Conservation (phyloP, 35 echinoderm and acorn worm genomes). For the Anneissia japonica region DNA sequence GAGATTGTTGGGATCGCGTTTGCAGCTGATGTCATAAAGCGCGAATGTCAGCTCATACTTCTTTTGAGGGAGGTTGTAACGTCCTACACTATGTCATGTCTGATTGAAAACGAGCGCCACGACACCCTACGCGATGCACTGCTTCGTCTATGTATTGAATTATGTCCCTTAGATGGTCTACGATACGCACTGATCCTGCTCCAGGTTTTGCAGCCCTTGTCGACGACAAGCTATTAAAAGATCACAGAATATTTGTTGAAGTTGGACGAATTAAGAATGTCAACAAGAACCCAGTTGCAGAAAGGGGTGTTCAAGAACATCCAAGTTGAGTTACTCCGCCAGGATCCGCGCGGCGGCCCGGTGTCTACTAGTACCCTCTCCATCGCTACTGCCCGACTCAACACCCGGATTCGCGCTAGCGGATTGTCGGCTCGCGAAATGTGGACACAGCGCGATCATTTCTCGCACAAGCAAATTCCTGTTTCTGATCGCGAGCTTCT, state of each 20-base stretch:
- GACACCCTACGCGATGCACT: not conserved
- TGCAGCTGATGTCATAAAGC: not conserved
- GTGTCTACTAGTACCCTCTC: not conserved
- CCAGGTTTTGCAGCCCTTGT: not conserved
- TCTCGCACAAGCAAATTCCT: not conserved
- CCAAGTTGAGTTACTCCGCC: conserved; percentile 40
- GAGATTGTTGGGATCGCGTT: not conserved
- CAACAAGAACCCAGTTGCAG: conserved; percentile 62
- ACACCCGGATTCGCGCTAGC: not conserved
- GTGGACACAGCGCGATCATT: conserved; percentile 25
- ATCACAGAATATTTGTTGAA: conserved; percentile 38
- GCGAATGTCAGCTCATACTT: not conserved
- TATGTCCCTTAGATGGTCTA: not conserved
- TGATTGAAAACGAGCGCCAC: not conserved
- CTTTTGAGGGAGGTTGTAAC: not conserved
- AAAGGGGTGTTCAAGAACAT: conserved; percentile 58
- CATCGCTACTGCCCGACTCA: not conserved
- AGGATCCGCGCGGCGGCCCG: not conserved
- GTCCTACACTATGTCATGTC: not conserved
- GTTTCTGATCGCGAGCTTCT: not conserved
- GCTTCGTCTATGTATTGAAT: not conserved
- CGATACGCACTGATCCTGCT: not conserved
- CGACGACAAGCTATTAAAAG: not conserved
- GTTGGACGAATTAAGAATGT: conserved; percentile 48
- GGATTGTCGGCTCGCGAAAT: conserved; percentile 16